These are phyloP conservation scores for Podiceps cristatus DNA, from an alignment of 2,113 vertebrate genomes.

Conservation along the genomic window DNA sequence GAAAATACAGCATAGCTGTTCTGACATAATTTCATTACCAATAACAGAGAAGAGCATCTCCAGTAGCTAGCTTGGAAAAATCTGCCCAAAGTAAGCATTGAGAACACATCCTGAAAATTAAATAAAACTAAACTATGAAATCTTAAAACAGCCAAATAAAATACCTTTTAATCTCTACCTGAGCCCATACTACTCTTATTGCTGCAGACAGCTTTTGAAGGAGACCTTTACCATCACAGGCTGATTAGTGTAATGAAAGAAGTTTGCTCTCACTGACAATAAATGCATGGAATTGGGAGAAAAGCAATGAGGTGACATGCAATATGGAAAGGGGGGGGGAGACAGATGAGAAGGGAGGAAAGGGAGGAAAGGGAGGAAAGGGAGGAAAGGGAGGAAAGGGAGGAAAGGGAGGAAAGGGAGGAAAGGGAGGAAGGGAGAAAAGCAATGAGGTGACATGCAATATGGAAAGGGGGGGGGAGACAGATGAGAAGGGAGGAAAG, in stretches of 20 bases:
- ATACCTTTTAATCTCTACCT: not conserved
- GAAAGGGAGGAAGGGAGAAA: not conserved
- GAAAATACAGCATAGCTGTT: not conserved
- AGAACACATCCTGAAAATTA: not conserved
- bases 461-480: not conserved
- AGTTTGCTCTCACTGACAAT: not conserved
- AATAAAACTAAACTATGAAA: not conserved
- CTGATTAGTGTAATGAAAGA: constrained; percentile 5
- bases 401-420: not conserved
- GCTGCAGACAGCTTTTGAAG: not conserved
- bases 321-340: not conserved
- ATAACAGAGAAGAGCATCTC: not conserved
- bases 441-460: not conserved
- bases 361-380: not conserved
- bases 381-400: not conserved
- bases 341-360: not conserved
- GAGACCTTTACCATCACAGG: not conserved
- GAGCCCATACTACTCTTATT: not conserved
- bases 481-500: not conserved
- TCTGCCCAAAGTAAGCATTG: not conserved
- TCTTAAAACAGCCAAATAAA: not conserved
- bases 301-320: not conserved
- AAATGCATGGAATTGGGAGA: not conserved
- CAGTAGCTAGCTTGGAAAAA: not conserved
- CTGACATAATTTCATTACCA: not conserved